A percentile compares a stretch with the other conserved stretches of the same genome.
Evolutionary conservation across 2,797 vertebrate genomes (phyloP).

Genomic region (Mycteria americana): DNA sequence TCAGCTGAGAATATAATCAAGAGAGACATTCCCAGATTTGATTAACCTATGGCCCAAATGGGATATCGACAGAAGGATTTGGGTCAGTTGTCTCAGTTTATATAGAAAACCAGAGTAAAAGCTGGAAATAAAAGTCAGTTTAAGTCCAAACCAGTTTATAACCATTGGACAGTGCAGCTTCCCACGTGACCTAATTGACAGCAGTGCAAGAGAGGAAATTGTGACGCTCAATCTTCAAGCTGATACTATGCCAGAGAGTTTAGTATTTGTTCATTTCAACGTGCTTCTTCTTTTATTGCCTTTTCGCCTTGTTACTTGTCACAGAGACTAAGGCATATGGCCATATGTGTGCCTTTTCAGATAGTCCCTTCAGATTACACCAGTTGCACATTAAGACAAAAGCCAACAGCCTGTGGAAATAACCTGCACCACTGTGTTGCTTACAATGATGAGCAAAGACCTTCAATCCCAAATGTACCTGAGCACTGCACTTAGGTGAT

Average conservation of each 20-base stretch:
- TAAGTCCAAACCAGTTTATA: background rate
- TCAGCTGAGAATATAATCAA: background rate
- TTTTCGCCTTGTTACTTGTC: background rate
- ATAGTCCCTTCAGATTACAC: background rate
- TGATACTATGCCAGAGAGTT: background rate
- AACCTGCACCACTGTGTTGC: background rate
- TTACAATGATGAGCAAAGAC: background rate
- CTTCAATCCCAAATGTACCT: background rate
- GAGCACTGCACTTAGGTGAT: background rate
- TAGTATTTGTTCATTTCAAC: background rate
- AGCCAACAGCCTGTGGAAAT: background rate
- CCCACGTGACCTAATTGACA: background rate
- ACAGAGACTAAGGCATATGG: background rate
- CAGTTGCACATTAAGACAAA: background rate
- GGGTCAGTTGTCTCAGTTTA: background rate
- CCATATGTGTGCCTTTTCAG: background rate
- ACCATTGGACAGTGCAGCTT: background rate
- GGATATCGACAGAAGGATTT: background rate
- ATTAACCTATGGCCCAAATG: background rate
- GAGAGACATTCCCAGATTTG: background rate
- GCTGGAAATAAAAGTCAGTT: background rate
- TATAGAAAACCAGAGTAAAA: background rate
- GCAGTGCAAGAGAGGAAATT: background rate
- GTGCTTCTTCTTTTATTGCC: background rate
- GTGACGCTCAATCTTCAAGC: background rate